Evolutionary conservation across 2,797 vertebrate genomes (phyloP), one percentile per base, ranked within the genome.

Genomic region (Aeoliscus strigatus): DNA sequence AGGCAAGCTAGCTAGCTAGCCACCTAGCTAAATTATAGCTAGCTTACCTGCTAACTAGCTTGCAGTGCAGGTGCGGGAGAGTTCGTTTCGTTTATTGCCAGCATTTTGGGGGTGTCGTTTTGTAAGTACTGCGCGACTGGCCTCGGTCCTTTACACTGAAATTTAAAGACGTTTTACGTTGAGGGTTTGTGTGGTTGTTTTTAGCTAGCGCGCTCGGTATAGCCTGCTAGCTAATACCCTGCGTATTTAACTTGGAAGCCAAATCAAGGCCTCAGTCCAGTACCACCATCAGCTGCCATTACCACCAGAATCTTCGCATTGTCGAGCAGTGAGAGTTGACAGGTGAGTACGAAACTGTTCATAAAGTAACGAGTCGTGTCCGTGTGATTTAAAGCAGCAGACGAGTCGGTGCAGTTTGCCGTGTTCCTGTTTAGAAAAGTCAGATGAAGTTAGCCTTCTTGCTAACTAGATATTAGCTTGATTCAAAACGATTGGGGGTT

Each of bases 171-270:
- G 46, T 4, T 55, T 37, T 14, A 9, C 14, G 39, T 30, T 9
- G 17, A 49, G 33, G 25, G 55, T 56, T 12, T 23, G 14, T 43
- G 44, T 15, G 38, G 16, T 46, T 52, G 49, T 61, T 54, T 5
- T 24, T 27, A 52, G 61, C 61, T 72, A 64, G 69, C 57, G 63
- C 66, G 72, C 68, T 77, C 45, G 49, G 44, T 17, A 43, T 50
- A 72, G 66, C 72, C 56, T 64, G 77, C 67, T 73, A 72, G 74
- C 73, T 72, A 69, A 73, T 25, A 71, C 69, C 51, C 61, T 74
- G 81, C 80, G 82, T 57, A 84, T 79, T 79, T 76, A 81, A 66
- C 67, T 62, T 74, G 70, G 81, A 77, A 84, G 72, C 64, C 61
- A 50, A 5, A 13, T 51, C 10, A 60, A 84, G 86, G 86, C 86